Percentiles rank a stretch among this genome's conserved stretches.
Evolutionary conservation across 2,888 invertebrate genomes (phyloP).

Genomic region (Lymantria monacha): DNA sequence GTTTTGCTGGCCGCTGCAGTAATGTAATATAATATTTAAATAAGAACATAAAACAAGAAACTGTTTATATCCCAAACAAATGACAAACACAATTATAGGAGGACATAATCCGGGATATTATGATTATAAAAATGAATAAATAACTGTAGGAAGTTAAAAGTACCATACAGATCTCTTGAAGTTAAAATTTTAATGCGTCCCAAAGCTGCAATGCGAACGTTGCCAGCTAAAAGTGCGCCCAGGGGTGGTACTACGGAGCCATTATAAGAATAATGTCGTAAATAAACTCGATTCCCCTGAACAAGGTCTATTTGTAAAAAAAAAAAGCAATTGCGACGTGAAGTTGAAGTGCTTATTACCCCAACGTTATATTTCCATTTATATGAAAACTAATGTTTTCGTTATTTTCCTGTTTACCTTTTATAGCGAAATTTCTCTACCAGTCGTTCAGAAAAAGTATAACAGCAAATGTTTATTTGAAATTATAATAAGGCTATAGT

Average conservation of each 20-base stretch:
- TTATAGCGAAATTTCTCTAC: slow-evolving; percentile 22
- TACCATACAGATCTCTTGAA: slow-evolving; percentile 50
- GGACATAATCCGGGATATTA: slow-evolving; percentile 1
- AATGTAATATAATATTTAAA: too few species aligned
- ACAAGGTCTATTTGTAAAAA: slow-evolving; percentile 46
- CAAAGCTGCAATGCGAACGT: slow-evolving; percentile 69
- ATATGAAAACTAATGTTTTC: slow-evolving; percentile 39
- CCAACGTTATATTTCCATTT: slow-evolving; percentile 38
- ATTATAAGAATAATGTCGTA: slow-evolving; percentile 68
- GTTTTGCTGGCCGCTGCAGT: too few species aligned
- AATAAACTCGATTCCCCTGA: slow-evolving; percentile 54
- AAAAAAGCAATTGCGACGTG: slow-evolving; percentile 39
- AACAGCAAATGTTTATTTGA: background rate
- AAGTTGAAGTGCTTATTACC: slow-evolving; percentile 41
- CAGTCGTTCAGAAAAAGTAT: background rate
- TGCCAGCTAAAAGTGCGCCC: slow-evolving; percentile 66
- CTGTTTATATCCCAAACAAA: background rate
- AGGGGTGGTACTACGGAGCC: slow-evolving; percentile 53
- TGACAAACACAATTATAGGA: background rate
- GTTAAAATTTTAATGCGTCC: slow-evolving; percentile 74
- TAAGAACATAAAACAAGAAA: background rate
- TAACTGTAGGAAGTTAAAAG: slow-evolving; percentile 44
- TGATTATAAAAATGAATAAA: slow-evolving; percentile 41
- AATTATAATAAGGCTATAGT: background rate
- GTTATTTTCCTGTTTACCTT: slow-evolving; percentile 32